phyloP scores from a whole-genome alignment of 2,113 vertebrate species.

The Syngnathus scovelli region DNA sequence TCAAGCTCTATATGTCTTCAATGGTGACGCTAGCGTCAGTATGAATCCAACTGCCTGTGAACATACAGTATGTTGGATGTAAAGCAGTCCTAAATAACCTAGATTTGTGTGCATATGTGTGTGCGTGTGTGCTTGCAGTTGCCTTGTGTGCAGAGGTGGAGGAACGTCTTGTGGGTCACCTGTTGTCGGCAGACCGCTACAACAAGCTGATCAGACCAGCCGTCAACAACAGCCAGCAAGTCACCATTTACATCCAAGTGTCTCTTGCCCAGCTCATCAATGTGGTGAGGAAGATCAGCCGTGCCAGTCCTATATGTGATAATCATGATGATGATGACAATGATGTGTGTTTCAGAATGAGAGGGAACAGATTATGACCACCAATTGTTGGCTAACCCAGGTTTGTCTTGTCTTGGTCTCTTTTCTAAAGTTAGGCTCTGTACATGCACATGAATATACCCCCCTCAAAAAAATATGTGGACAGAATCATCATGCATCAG shows the following conservation, averaged over 20 bases:
- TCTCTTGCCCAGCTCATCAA: slow-evolving; percentile 77
- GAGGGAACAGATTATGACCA: slow-evolving; percentile 79
- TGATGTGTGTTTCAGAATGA: slow-evolving; percentile 70
- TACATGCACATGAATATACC: too few species aligned
- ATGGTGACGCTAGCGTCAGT: too few species aligned
- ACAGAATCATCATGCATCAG: too few species aligned
- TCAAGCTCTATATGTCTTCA: too few species aligned
- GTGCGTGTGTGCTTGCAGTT: slow-evolving; percentile 41
- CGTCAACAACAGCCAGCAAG: slow-evolving; percentile 75
- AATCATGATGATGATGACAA: not conserved
- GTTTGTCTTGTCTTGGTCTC: slow-evolving; percentile 33
- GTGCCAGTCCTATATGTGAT: not conserved
- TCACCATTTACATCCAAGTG: slow-evolving; percentile 74
- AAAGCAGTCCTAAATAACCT: not conserved
- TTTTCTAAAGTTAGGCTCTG: not conserved
- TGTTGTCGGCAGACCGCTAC: slow-evolving; percentile 71
- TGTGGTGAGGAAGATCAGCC: slow-evolving; percentile 61
- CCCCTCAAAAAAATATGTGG: too few species aligned
- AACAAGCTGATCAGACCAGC: slow-evolving; percentile 77
- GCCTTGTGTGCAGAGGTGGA: slow-evolving; percentile 67
- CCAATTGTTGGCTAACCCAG: slow-evolving; percentile 77
- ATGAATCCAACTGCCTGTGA: not conserved
- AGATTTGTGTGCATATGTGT: not conserved
- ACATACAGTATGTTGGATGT: not conserved
- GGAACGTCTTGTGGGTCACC: slow-evolving; percentile 69